Evolutionary conservation across 2,888 invertebrate species (phyloP), one percentile per base, ranked within the genome.

Genomic region (Allophyes oxyacanthae): DNA sequence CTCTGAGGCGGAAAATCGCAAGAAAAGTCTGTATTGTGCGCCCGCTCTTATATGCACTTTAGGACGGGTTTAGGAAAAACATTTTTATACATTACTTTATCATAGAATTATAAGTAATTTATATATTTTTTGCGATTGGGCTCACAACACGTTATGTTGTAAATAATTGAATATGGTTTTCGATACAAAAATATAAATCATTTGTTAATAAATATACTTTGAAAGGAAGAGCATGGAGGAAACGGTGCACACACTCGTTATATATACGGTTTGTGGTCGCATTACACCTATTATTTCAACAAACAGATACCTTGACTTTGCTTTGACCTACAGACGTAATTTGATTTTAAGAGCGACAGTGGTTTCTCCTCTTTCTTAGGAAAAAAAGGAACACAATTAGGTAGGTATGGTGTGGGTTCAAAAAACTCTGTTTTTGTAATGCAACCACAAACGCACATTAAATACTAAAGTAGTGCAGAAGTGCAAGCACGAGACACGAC

Each of bases 401-500:
- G 20, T 20, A 20, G 20, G 20, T 20, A 20, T 3, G 20, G 2
- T 20, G 20, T 20, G 20, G 4, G 2, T 3, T 14, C 4, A 36
- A 9, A 40, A 25, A 25, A 40, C n/a, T 8, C 0, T 38, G 42
- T 51, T 37, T n/a, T 13, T 44, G 42, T 34, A 38, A 33, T 8
- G 7, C 6, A 32, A 60, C 52, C 65, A 64, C 49, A 62, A 52
- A 45, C 32, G 0, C 41, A 26, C 28, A 48, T 8, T 43, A 37
- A 59, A 60, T 51, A 58, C 40, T 41, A 56, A 25, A 30, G 40
- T 30, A 51, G 48, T 56, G 60, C 61, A 37, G 56, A 46, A 65
- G 78, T 83, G 83, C 79, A 81, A 82, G 73, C 80, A 84, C 81
- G 72, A 76, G 64, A 84, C 72, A 76, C 48, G 20, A 45, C 45